Evolutionary conservation across 2,797 vertebrate genomes (phyloP), one percentile per base, ranked within the genome.

Genomic region (Scolopax rusticola): DNA sequence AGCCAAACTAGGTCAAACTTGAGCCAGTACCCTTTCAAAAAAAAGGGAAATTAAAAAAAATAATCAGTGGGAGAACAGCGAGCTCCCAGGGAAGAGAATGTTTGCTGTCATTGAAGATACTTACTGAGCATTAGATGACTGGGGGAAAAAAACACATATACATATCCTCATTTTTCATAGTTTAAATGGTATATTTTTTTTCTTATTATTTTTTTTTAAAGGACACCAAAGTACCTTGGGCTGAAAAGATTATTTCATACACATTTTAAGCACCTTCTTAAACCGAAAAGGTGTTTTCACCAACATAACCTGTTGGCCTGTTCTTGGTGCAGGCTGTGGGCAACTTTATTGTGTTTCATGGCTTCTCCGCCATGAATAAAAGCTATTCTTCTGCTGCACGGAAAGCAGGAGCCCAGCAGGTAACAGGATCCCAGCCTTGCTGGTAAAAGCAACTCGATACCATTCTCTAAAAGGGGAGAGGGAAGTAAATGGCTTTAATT

Each of bases 1-100:
- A 92, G 91, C 70, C 85, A 87, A 95, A 94, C 61, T 69, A 84
- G 86, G 87, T 81, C 87, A 82, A 67, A 83, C 53, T 75, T 88
- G 71, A 74, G 27, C 77, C 53, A 65, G 84, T 14, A 63, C 68
- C 86, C 63, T 89, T 80, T 41, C 54, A 50, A 45, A 43, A 21
- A 47, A 47, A 47, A 47, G 54, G 27, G 19, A 36, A 56, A 33
- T 47, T 47, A 15, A 36, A 24, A 73, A 69, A 84, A 68, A 24
- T 40, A 48, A 86, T 53, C 69, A 54, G 80, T 64, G 70, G 78
- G 78, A 74, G 84, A 93, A 48, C 36, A 78, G 87, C 11, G 57
- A 85, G 65, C 25, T 81, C 69, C 45, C 53, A 54, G n/a, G 63
- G 63, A 91, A 68, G 53, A 61, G 68, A 87, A 57, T 9, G 71